A percentile compares a stretch with the other conserved stretches of the same genome.
phyloP scores from a whole-genome alignment of 2,113 vertebrate genomes.

The Petroica traversi region DNA sequence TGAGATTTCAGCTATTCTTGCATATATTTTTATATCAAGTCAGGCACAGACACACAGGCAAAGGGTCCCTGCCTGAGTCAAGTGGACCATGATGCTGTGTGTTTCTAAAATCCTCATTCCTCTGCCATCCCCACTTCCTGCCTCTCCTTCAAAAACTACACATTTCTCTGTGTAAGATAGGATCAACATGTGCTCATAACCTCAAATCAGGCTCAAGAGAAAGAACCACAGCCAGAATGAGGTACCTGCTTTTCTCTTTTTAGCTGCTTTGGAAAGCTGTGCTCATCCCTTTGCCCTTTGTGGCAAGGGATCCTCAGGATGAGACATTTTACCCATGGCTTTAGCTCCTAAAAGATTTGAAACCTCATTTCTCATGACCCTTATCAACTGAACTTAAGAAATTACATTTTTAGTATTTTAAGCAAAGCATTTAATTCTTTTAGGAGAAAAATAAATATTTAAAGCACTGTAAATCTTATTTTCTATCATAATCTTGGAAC shows the following conservation, averaged over 20 bases:
- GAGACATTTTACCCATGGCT: background rate
- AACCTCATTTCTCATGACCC: background rate
- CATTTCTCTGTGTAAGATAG: rapidly evolving
- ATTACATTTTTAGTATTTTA: background rate
- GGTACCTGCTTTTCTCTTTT: background rate
- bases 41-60: background rate
- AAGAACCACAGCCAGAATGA: background rate
- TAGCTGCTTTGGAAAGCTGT: background rate
- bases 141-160: background rate
- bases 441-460: background rate
- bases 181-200: background rate
- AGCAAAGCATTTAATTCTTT: background rate
- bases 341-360: background rate
- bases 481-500: background rate
- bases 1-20: background rate
- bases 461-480: background rate
- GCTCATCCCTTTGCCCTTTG: background rate
- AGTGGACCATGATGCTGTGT: rapidly evolving
- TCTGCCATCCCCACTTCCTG: background rate
- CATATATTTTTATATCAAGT: too few species aligned
- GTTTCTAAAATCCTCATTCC: background rate
- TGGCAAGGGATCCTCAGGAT: background rate
- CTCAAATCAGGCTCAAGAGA: background rate
- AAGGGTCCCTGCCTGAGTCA: background rate
- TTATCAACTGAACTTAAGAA: background rate